Base-by-base conservation (phyloP, 2,113 vertebrate genomes). In the Oenanthe melanoleuca region DNA sequence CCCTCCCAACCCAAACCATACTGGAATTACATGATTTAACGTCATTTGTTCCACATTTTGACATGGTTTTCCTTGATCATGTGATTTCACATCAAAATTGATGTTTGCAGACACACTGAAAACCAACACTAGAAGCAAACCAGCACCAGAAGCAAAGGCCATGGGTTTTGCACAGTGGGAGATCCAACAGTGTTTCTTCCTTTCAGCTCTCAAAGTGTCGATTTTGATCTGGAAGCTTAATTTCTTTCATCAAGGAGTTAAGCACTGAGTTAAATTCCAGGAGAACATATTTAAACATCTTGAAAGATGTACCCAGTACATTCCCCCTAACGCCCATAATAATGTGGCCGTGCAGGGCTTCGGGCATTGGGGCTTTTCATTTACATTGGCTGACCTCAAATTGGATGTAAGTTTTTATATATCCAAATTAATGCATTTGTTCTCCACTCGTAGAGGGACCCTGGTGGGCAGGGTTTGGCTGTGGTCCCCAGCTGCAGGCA, bases 271-370 rank as follows among this genome's bases (percentile, higher is more conserved):
- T 91, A 38, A 95, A 93, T 94, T 92, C 72, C 65, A 5, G 1
- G 63, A 91, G 95, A 94, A 89, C 73, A 57, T 23, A 40, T 89
- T 96, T 69, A 53, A 97, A 87, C 83, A 50, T 1, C 4, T 0
- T 38, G 74, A 69, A 89, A 86, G 92, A 49, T 91, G 92, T 89
- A 4, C 87, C 79, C 63, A 49, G 70, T 38, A 91, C 95, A 74
- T 96, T 94, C 95, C 86, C 94, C 92, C 52, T 28, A 90, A 78
- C 75, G 17, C 91, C 44, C 94, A 91, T 92, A 93, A 78, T 95
- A 85, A 96, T 82, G 95, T 89, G 87, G 44, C 33, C 10, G 0
- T 61, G 45, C 78, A 50, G 91, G 78, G 69, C 89, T 89, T n/a
- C 29, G 1, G 67, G 91, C 91, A 71, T 31, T 49, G 88, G 86